These are phyloP conservation scores for Benthosema pterotum DNA, from an alignment of 2,797 vertebrate genomes.

Conservation along the genomic window DNA sequence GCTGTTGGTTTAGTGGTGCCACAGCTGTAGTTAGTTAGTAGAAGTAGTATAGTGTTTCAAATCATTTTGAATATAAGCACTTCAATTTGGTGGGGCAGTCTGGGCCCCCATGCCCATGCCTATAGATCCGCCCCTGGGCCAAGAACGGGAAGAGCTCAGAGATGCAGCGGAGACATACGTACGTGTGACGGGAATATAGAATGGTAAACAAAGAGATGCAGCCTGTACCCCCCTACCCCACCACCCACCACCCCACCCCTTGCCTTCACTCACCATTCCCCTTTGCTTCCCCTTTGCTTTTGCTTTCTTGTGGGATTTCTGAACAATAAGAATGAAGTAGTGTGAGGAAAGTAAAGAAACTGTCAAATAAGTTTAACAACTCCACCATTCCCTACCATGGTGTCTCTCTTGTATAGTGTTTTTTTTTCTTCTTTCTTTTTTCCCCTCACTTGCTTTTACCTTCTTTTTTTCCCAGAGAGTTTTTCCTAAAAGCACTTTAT, in stretches of 20 bases:
- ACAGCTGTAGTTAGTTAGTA: too few relatives aligned
- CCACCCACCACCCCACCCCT: too few relatives aligned
- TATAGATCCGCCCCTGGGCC: too few relatives aligned
- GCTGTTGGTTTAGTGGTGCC: too few relatives aligned
- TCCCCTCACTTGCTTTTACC: constrained; percentile 14
- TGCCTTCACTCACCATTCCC: constrained; percentile 46
- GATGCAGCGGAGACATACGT: constrained; percentile 62
- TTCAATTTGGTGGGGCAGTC: too few relatives aligned
- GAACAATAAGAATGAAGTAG: constrained; percentile 68
- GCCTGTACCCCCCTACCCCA: constrained; percentile 46
- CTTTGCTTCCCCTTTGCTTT: constrained; percentile 43
- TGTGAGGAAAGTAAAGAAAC: constrained; percentile 75
- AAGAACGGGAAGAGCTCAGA: constrained; percentile 78
- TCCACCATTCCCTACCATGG: constrained; percentile 47
- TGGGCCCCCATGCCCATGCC: too few relatives aligned
- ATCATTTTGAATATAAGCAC: too few relatives aligned
- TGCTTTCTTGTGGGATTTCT: constrained; percentile 62
- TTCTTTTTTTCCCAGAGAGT: constrained; percentile 2
- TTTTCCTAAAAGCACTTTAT: constrained; percentile 34
- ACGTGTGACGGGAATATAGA: constrained; percentile 69
- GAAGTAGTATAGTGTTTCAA: too few relatives aligned
- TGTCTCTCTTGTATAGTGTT: constrained; percentile 10
- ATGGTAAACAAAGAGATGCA: constrained; percentile 78
- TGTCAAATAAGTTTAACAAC: constrained; percentile 79
- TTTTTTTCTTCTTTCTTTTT: constrained; percentile 20